Evolutionary conservation across 2,888 invertebrate genomes (phyloP), one percentile per base, ranked within the genome.

Genomic region (Piscicola geometra): DNA sequence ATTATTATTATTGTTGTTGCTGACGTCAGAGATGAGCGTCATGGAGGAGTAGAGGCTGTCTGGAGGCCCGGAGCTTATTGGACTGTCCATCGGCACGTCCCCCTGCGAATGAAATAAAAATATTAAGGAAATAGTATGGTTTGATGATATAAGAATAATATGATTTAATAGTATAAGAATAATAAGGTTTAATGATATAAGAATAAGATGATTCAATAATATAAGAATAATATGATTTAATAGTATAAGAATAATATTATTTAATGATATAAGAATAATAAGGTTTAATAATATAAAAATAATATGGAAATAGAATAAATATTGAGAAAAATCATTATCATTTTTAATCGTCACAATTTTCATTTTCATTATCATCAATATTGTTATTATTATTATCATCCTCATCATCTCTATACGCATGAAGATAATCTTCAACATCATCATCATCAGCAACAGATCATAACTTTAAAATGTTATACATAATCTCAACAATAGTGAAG

Each of bases 11-110:
- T 36, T 68, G 18, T 71, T 25, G 77, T 73, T 25, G 71, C 77
- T 77, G 70, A 68, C 68, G 21, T 69, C 75, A 33, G 74, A 70
- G 33, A 60, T 64, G 15, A 67, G 33, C 18, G 77, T 74, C 76
- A 78, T 69, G 9, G 78, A 77, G 21, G 75, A 75, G 52, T 78
- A 78, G 47, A 75, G 78, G 35, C 75, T 75, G 77, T 78, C 78
- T 1, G 72, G 32, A 1, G 76, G 76, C 36, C 50, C 64, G 18
- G 76, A 77, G 33, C 71, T 69, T 1, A 75, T 71, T 18, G 77
- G 77, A 77, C 77, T 77, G n/a, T 77, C 77, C 25, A 77, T 60
- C 15, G 70, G 52, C 25, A 75, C 30, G 18, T 71, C 71, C 18
- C 9, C 30, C n/a, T 28, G 30, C 25, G 30, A 12, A 9, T 3